Evolutionary conservation across 2,797 vertebrate species (phyloP).

Genomic region (Pantherophis alleghaniensis): DNA sequence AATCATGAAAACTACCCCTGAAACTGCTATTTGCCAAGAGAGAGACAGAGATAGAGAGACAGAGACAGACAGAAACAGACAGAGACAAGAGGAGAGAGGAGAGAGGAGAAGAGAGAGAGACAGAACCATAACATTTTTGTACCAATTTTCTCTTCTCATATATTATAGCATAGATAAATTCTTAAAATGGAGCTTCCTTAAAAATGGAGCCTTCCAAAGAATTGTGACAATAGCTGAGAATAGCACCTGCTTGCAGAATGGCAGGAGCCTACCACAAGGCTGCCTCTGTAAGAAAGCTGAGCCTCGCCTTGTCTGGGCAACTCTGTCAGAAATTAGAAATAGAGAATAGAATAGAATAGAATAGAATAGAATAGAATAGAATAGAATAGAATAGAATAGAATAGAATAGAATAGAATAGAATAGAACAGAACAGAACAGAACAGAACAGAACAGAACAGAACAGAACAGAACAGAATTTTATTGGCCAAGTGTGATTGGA

Average conservation of each 20-base stretch:
- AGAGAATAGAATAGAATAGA: too few species aligned
- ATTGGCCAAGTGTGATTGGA: too few species aligned
- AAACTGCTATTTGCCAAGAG: background rate
- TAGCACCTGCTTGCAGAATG: background rate
- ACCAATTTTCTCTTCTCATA: background rate
- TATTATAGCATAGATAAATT: background rate
- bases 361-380: too few species aligned
- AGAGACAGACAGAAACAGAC: background rate
- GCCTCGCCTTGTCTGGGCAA: background rate
- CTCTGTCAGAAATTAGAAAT: background rate
- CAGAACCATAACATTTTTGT: background rate
- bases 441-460: too few species aligned
- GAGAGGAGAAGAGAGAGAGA: too few species aligned
- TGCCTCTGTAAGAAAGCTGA: background rate
- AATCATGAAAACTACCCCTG: background rate
- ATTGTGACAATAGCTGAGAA: background rate
- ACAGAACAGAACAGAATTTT: too few species aligned
- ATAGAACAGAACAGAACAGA: too few species aligned
- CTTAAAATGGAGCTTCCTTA: background rate
- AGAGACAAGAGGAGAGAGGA: background rate
- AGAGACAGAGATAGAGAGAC: background rate
- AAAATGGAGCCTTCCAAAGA: background rate
- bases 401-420: too few species aligned
- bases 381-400: too few species aligned
- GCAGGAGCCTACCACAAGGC: background rate